Evolutionary conservation across 1,140 invertebrate genomes (phyloP), one percentile per base, ranked within the genome.

Genomic region (Spodoptera litura): DNA sequence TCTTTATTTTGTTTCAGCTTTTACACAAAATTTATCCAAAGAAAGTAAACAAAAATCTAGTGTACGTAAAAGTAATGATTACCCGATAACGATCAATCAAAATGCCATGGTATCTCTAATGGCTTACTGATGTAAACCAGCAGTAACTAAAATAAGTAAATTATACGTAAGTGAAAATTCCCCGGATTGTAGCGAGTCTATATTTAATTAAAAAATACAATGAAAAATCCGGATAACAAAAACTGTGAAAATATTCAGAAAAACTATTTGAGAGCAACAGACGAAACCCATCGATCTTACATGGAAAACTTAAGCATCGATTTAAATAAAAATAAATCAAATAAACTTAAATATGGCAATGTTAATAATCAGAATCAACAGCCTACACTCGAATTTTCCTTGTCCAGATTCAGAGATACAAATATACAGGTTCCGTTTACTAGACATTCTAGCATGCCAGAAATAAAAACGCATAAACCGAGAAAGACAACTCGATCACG

Each of bases 271-370:
- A 44, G 8, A 1, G 4, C 38, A 44, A 44, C 6, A 44, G 8
- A 44, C 3, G 38, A 44, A 44, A 9, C 38, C 38, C 38, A 6
- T 44, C 38, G 9, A 44, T 44, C 38, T 8, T 8, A 44, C 4
- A 44, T 56, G 12, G 12, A 51, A 68, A 52, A 68, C 13, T 12
- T 68, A 2, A 52, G 15, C 20, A 68, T 27, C 13, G 12, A n/a
- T 53, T 49, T 68, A 5, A 27, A 25, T 53, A 51, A 11, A n/a
- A 53, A 12, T 25, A 52, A 35, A 27, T 52, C 35, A 11, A 81
- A 78, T 49, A 74, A 78, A 35, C 56, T 51, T 9, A 75, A 56
- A 78, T 78, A 75, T n/a, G 55, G 59, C 13, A 75, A 78, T 71
- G 13, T 78, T 4, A 71, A 38, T 38, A 75, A 74, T 62, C 15